Base-by-base conservation (phyloP, 1,140 invertebrate genomes). In the Tribolium madens region DNA sequence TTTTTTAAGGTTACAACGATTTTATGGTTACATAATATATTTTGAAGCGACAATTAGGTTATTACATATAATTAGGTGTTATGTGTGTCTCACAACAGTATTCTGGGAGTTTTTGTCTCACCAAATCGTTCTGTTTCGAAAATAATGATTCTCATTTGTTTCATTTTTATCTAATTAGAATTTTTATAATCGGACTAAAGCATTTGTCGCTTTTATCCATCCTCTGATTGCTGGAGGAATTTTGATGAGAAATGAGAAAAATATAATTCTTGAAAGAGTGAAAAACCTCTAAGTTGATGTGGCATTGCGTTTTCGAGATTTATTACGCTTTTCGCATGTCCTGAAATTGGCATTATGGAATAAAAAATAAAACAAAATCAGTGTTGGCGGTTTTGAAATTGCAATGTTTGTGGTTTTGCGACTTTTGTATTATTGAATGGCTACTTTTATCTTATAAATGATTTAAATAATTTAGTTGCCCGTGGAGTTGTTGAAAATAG, bases 401-500 rank as follows among this genome's bases (percentile, higher is more conserved):
- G 21, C 18, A 60, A 21, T 60, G 53, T 64, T 42, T 42, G 36
- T 42, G 36, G 36, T 42, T 18, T 21, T 64, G 5, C 36, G 57
- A 12, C 31, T 64, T 21, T 31, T 33, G 57, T 33, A 64, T 64
- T 4, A 6, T 18, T 64, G 57, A n/a, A 52, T 6, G n/a, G 57
- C 13, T 42, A 31, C 53, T 18, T 64, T 64, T 64, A 33, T 26
- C 26, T 64, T 36, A 64, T 64, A 33, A 33, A 12, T 12, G 21
- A 33, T 21, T 33, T 64, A 64, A 64, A 64, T 64, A 33, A 33
- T 64, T 64, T 26, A 64, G 21, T n/a, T 5, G 21, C 26, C 31
- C 70, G 52, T 52, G 50, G 70, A 72, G 21, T 33, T 72, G 21
- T 72, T 72, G 70, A 52, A 72, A 72, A 71, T 71, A 72, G 46